Evolutionary conservation across 2,113 vertebrate genomes (phyloP).

Genomic region (Phylloscopus whistleri): DNA sequence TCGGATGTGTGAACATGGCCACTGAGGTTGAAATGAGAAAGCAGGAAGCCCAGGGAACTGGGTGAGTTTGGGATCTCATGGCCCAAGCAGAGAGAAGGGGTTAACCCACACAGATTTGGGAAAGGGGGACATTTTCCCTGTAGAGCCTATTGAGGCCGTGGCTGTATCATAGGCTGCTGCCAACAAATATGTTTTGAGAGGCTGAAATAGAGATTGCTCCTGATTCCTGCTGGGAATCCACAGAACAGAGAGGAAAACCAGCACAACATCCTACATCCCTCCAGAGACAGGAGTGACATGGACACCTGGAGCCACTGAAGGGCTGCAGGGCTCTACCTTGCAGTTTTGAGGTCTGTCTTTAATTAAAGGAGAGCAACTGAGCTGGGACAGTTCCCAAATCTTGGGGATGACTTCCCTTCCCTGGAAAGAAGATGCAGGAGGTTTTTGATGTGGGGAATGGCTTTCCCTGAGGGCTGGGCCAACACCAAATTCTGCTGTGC

Average conservation of each 20-base stretch:
- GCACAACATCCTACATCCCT: accelerated
- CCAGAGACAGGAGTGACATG: neutral
- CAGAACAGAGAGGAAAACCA: neutral
- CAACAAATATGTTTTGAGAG: neutral
- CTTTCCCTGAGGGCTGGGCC: neutral
- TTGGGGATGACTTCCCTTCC: neutral
- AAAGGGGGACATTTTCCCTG: neutral
- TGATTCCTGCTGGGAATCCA: neutral
- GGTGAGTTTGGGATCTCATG: neutral
- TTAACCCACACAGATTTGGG: neutral
- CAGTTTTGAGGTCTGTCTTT: neutral
- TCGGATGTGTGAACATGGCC: neutral
- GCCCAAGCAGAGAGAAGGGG: neutral
- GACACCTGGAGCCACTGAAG: neutral
- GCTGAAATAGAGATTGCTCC: neutral
- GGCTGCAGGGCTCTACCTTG: neutral
- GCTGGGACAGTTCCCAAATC: neutral
- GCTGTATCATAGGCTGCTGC: neutral
- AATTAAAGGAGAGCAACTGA: neutral
- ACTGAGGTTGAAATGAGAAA: neutral
- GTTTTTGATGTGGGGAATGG: neutral
- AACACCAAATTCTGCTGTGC: neutral
- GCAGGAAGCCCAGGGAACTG: neutral
- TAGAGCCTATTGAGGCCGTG: neutral
- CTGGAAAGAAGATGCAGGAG: neutral